Base-by-base conservation (phyloP, 1,140 invertebrate species). In the Cydia fagiglandana region DNA sequence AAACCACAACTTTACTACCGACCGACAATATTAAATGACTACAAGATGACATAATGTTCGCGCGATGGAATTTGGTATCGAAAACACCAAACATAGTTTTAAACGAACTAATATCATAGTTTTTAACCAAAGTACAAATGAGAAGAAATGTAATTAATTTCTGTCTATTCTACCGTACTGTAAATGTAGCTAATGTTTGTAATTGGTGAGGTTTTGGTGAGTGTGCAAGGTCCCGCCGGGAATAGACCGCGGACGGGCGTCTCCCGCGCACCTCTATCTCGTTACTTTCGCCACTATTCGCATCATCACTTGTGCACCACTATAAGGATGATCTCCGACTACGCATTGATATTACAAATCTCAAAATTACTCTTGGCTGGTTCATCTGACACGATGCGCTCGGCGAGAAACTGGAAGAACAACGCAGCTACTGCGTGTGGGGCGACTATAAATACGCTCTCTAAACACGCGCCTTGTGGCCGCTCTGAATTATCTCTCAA, bases 401-500 rank as follows among this genome's bases (percentile, higher is more conserved):
- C 20, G 20, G 7, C 5, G n/a, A 12, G 20, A 20, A 7, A 24
- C n/a, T 1, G 17, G 56, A 61, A 24, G 17, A 61, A 61, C 56
- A 75, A 50, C 80, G 75, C 77, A 73, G 68, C 73, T 81, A 75
- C 86, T 77, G 84, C 84, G 86, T 81, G 86, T 89, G 88, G 86
- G 88, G 87, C 84, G 79, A 76, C 84, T 89, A 90, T 88, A 86
- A 89, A 90, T 90, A 90, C 81, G 20, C 73, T 53, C 75, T 76
- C 47, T 61, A 56, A 80, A 81, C 78, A 81, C 81, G 81, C 79
- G 74, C 80, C 80, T 79, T 79, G 79, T 78, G 80, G 79, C 80
- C 82, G 80, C 78, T 79, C 73, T 76, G 76, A 53, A 30, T 75
- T 75, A 73, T 76, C 45, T 75, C 68, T 47, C 64, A 70, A 38